A percentile compares a stretch with the other conserved stretches of the same genome.
Evolutionary conservation across 2,797 vertebrate genomes (phyloP).

Genomic region (Dicrostonyx torquatus): DNA sequence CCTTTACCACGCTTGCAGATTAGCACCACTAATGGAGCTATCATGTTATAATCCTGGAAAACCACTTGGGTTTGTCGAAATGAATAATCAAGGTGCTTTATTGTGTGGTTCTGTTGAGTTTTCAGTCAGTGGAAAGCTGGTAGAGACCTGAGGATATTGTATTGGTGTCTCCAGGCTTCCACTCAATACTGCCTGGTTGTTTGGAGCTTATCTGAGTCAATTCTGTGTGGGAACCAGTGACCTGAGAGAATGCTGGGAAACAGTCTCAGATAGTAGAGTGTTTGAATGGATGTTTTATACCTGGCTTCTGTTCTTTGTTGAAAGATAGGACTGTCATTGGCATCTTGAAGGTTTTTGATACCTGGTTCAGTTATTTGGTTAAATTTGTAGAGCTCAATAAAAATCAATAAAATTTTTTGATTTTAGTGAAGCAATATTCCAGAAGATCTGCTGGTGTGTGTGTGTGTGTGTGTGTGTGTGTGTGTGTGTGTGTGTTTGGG

Average conservation of each 20-base stretch:
- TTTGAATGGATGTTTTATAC: not conserved
- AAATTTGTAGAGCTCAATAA: not conserved
- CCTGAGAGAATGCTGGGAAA: not conserved
- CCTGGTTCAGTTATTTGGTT: not conserved
- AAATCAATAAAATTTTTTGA: not conserved
- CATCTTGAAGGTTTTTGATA: not conserved
- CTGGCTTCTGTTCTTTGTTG: not conserved
- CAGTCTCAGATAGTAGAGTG: not conserved
- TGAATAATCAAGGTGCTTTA: not conserved
- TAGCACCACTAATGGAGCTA: not conserved
- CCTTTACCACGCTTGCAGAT: not conserved
- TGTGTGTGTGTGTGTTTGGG: not conserved
- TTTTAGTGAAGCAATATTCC: not conserved
- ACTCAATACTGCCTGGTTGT: not conserved
- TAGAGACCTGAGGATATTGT: conserved; percentile 15
- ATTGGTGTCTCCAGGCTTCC: not conserved
- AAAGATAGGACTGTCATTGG: not conserved
- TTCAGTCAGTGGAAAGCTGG: not conserved
- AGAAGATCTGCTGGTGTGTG: not conserved
- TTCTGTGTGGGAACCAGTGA: not conserved
- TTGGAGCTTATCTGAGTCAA: not conserved
- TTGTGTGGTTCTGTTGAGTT: conserved; percentile 12
- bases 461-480: not conserved
- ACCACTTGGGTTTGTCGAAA: conserved; percentile 20
- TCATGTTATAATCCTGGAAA: conserved; percentile 48